Conservation (phyloP, 2,797 vertebrate genomes). For the Pampus argenteus region DNA sequence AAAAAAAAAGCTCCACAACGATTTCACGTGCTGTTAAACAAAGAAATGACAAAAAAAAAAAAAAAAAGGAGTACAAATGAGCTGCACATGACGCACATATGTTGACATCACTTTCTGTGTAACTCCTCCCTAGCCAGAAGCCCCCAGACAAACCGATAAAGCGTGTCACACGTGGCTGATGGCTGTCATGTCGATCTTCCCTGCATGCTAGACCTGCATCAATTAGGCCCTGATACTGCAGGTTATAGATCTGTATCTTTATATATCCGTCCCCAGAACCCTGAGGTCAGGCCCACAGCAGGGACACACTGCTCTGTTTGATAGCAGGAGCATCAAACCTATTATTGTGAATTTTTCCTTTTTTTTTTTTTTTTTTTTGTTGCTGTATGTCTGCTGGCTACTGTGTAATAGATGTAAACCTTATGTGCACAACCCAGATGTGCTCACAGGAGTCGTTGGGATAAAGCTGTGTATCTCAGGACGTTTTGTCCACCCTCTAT, state of each 20-base stretch:
- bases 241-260: slow-evolving; percentile 76
- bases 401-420: slow-evolving; percentile 34
- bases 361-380: slow-evolving; percentile 11
- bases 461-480: slow-evolving; percentile 2
- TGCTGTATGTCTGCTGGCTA: slow-evolving; percentile 43
- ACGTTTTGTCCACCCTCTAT: not conserved
- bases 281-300: slow-evolving; percentile 49
- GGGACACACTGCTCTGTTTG: slow-evolving; percentile 63
- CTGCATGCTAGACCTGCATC: slow-evolving; percentile 65
- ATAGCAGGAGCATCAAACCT: slow-evolving; percentile 60
- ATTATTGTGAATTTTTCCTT: slow-evolving; percentile 37
- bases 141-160: slow-evolving; percentile 63
- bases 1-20: slow-evolving; percentile 24
- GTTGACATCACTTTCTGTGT: slow-evolving; percentile 53
- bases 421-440: slow-evolving; percentile 32
- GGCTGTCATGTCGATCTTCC: slow-evolving; percentile 70
- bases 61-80: slow-evolving; percentile 40
- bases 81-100: slow-evolving; percentile 37
- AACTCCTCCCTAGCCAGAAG: slow-evolving; percentile 52
- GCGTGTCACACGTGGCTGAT: slow-evolving; percentile 71
- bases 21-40: slow-evolving; percentile 70
- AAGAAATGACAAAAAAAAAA: slow-evolving; percentile 55
- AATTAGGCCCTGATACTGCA: slow-evolving; percentile 70
- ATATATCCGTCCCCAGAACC: slow-evolving; percentile 66
- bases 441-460: slow-evolving; percentile 28